Evolutionary conservation across 2,797 vertebrate genomes (phyloP).

Genomic region (Carcharodon carcharias): DNA sequence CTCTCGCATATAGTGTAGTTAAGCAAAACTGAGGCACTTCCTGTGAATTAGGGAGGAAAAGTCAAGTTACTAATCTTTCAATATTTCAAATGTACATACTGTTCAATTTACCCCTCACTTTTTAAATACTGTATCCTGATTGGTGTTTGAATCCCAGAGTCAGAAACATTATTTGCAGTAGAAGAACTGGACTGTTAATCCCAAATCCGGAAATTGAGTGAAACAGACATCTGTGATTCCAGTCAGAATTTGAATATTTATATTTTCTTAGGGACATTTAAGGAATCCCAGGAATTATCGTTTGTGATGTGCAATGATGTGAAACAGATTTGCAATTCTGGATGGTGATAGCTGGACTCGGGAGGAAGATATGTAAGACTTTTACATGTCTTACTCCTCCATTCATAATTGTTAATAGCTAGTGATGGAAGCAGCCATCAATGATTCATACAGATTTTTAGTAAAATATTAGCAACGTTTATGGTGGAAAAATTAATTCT

Average conservation of each 20-base stretch:
- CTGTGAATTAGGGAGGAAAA: background rate
- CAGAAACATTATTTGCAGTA: background rate
- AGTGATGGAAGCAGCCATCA: background rate
- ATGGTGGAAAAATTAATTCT: background rate
- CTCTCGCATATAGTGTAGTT: background rate
- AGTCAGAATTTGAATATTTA: background rate
- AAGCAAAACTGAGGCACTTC: background rate
- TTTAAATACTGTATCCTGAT: background rate
- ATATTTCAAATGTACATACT: background rate
- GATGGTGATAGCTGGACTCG: background rate
- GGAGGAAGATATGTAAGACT: background rate
- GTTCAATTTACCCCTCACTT: background rate
- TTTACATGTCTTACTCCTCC: background rate
- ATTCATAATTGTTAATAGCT: background rate
- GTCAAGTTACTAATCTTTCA: background rate
- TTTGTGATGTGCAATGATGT: background rate
- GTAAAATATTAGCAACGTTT: background rate
- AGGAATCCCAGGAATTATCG: conserved; percentile 16
- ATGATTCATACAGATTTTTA: background rate
- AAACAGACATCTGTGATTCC: background rate
- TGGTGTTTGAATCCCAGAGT: background rate
- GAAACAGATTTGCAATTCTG: background rate
- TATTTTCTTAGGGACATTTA: background rate
- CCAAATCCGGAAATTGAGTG: background rate
- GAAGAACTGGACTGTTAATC: background rate